Conservation (phyloP, 1,140 invertebrate species). For the Mercenaria mercenaria region DNA sequence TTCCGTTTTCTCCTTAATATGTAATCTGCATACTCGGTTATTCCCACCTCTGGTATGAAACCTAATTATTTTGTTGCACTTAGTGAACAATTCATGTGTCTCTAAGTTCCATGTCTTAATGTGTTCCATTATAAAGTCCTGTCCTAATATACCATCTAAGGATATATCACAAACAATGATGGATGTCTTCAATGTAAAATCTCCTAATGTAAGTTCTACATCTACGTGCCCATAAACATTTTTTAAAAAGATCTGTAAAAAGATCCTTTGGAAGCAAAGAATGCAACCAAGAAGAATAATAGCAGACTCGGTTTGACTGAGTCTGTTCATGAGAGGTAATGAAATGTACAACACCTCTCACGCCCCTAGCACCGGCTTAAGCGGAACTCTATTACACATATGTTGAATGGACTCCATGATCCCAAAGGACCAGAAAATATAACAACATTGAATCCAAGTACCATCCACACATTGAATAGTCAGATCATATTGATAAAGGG, state of each 20-base stretch:
- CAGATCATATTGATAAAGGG: not conserved
- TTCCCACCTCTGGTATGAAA: not conserved
- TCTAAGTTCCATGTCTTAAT: not conserved
- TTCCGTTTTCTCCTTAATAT: not conserved
- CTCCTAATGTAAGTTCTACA: not conserved
- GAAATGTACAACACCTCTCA: too few species aligned
- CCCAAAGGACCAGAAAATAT: too few species aligned
- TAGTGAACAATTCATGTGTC: not conserved
- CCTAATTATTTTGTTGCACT: not conserved
- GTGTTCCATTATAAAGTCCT: slow-evolving; percentile 24
- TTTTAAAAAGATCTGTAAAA: too few species aligned
- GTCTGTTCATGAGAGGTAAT: too few species aligned
- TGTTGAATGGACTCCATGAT: too few species aligned
- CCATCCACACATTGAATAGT: slow-evolving; percentile 2
- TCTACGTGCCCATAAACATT: not conserved
- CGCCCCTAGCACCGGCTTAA: too few species aligned
- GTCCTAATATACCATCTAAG: slow-evolving; percentile 7
- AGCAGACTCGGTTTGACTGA: too few species aligned
- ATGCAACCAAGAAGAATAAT: too few species aligned
- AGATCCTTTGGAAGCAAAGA: too few species aligned
- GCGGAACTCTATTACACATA: too few species aligned
- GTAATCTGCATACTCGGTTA: not conserved
- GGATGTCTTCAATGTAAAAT: not conserved
- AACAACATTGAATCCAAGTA: too few species aligned
- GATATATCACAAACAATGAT: slow-evolving; percentile 42